phyloP scores from a whole-genome alignment of 2,888 invertebrate species.

The Drosophila kuntzei region DNA sequence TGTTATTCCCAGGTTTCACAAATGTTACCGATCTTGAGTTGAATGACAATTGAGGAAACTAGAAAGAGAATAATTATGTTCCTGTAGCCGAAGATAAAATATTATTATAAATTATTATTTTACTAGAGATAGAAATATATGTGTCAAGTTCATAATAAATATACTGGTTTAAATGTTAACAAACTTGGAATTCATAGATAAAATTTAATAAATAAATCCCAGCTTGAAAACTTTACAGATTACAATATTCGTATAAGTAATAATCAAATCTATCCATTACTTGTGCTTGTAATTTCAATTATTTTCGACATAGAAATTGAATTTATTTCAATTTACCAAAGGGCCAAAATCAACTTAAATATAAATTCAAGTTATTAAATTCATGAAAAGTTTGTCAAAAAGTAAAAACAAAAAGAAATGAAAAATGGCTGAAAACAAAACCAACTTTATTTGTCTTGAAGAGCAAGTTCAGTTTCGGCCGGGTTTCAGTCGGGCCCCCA shows the following conservation, averaged over 20 bases:
- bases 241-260: background rate
- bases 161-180: too few species aligned
- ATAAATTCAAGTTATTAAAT: constrained; percentile 64
- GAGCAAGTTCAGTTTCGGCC: constrained; percentile 61
- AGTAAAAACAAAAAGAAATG: constrained; percentile 11
- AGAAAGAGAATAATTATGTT: background rate
- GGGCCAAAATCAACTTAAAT: constrained; percentile 47
- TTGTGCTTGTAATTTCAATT: background rate
- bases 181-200: background rate
- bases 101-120: too few species aligned
- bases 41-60: background rate
- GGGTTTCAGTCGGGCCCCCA: constrained; percentile 2
- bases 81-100: too few species aligned
- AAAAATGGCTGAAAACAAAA: constrained; percentile 39
- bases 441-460: constrained; percentile 57
- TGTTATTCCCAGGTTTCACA: constrained; percentile 1
- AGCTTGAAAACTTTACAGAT: background rate
- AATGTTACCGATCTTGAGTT: constrained; percentile 1
- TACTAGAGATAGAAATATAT: too few species aligned
- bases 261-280: background rate
- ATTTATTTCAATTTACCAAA: constrained; percentile 51
- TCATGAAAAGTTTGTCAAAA: constrained; percentile 47
- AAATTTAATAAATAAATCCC: background rate
- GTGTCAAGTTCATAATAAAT: too few species aligned
- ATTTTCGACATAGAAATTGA: constrained; percentile 29